A percentile compares a stretch with the other conserved stretches of the same genome.
phyloP scores from a whole-genome alignment of 2,888 invertebrate species.

The Catocala nupta region DNA sequence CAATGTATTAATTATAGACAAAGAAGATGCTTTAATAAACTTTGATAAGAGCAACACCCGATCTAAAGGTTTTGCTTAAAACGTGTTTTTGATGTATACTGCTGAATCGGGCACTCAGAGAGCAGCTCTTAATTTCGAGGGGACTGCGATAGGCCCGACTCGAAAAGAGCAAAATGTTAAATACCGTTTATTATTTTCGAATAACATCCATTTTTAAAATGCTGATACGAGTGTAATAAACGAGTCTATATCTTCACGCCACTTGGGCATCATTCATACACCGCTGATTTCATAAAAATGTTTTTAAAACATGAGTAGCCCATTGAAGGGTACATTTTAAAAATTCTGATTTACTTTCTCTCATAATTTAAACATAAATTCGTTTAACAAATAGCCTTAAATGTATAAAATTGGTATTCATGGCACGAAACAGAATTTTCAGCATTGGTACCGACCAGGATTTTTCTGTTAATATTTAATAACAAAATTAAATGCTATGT shows the following conservation, averaged over 20 bases:
- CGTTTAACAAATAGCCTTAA: constrained; percentile 9
- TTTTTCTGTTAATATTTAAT: constrained; percentile 28
- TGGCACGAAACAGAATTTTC: constrained; percentile 23
- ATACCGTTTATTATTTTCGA: constrained; percentile 42
- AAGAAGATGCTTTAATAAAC: constrained; percentile 62
- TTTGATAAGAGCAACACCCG: constrained; percentile 60
- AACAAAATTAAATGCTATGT: constrained; percentile 12
- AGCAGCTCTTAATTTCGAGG: constrained; percentile 54
- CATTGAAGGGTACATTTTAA: background rate
- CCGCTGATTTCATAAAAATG: background rate
- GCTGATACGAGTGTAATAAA: constrained; percentile 28
- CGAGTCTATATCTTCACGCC: constrained; percentile 8
- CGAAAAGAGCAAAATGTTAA: constrained; percentile 47
- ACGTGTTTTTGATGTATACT: constrained; percentile 66
- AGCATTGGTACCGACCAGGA: constrained; percentile 19
- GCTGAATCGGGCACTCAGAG: constrained; percentile 61
- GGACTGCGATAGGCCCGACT: constrained; percentile 28
- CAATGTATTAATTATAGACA: constrained; percentile 34
- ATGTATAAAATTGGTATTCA: constrained; percentile 37
- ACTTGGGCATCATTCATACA: background rate
- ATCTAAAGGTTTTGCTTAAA: constrained; percentile 58
- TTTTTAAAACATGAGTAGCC: background rate
- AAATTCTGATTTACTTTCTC: background rate
- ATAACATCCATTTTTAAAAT: constrained; percentile 26
- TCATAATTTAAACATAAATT: constrained; percentile 8